phyloP scores from a whole-genome alignment of 2,797 vertebrate species.

The Aeoliscus strigatus region DNA sequence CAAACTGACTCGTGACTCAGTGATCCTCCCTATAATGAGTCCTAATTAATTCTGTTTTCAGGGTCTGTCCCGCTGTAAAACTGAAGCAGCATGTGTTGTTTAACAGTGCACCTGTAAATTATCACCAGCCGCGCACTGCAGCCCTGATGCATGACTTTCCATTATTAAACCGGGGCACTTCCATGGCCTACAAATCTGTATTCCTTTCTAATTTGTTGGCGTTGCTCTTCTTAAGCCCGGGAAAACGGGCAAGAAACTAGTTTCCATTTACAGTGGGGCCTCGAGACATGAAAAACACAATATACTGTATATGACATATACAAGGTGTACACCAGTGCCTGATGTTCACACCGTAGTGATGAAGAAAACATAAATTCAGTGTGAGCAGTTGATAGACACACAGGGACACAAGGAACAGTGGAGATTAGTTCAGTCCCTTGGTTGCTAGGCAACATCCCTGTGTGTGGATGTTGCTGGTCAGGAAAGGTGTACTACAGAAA shows the following conservation, averaged over 20 bases:
- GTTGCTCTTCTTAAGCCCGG: conserved; percentile 27
- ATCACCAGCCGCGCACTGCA: background rate
- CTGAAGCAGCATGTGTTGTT: conserved; percentile 6
- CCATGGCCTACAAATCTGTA: conserved; percentile 50
- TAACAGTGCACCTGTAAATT: conserved; percentile 12
- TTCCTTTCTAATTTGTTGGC: conserved; percentile 50
- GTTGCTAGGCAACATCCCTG: conserved; percentile 20
- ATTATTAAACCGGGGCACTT: conserved; percentile 21
- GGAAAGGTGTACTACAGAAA: too few species aligned
- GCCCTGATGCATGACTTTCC: conserved; percentile 17
- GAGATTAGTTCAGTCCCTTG: background rate
- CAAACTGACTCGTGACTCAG: background rate
- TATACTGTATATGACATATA: too few species aligned
- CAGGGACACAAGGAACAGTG: too few species aligned
- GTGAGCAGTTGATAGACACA: background rate
- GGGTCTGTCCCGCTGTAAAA: conserved; percentile 13
- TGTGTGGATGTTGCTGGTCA: background rate
- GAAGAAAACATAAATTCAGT: background rate
- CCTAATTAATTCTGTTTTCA: conserved; percentile 23
- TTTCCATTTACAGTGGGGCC: conserved; percentile 1
- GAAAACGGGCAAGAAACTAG: conserved; percentile 17
- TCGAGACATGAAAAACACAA: too few species aligned
- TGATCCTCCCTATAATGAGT: conserved; percentile 11
- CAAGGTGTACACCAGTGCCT: too few species aligned
- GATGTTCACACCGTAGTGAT: too few species aligned